Conservation (phyloP, 2,113 vertebrate genomes). For the Oncorhynchus keta region DNA sequence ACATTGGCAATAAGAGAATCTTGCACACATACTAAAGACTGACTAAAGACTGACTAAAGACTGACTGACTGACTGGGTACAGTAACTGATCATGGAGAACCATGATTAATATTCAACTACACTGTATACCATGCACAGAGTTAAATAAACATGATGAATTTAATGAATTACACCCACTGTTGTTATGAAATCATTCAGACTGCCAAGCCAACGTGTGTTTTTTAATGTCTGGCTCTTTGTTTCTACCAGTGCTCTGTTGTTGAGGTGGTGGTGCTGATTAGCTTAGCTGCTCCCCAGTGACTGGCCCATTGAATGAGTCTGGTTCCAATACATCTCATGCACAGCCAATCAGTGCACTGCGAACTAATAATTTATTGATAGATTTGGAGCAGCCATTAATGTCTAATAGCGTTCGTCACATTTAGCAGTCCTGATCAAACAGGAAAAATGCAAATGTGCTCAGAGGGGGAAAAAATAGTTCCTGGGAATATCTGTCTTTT, state of each 20-base stretch:
- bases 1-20: too few relatives aligned
- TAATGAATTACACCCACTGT: not conserved
- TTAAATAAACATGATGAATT: constrained; percentile 8
- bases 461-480: constrained; percentile 27
- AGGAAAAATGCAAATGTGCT: constrained; percentile 57
- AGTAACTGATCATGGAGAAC: constrained; percentile 1
- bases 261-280: constrained; percentile 40
- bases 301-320: constrained; percentile 39
- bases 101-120: not conserved
- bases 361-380: constrained; percentile 66
- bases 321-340: constrained; percentile 46
- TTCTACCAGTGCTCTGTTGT: constrained; percentile 26
- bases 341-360: constrained; percentile 54
- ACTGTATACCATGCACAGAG: not conserved
- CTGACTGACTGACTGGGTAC: not conserved
- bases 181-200: not conserved
- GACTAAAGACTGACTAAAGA: too few relatives aligned
- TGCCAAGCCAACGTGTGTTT: not conserved
- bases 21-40: too few relatives aligned
- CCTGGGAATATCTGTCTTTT: constrained; percentile 50
- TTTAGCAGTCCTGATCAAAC: constrained; percentile 58
- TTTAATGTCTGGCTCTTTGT: not conserved
- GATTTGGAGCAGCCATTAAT: constrained; percentile 45
- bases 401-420: constrained; percentile 53
- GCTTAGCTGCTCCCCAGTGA: constrained; percentile 33